A percentile compares a stretch with the other conserved stretches of the same genome.
Conservation (phyloP, 2,113 vertebrate genomes). For the Nettapus auritus region DNA sequence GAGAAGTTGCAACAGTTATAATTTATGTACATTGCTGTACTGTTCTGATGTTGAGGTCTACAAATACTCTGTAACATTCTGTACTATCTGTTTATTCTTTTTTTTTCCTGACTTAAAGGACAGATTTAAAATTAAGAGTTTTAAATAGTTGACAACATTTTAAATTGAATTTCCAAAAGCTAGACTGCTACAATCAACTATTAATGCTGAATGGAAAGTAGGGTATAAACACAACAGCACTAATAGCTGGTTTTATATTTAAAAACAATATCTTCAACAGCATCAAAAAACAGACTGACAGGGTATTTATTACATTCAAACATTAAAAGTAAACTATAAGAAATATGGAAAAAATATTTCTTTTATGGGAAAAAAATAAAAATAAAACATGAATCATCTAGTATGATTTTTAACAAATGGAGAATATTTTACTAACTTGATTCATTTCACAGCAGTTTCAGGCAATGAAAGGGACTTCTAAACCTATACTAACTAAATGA, state of each 20-base stretch:
- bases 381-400: neutral
- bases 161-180: neutral
- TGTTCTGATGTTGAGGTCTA: neutral
- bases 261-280: neutral
- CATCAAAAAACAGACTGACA: neutral
- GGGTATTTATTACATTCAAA: neutral
- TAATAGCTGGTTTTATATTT: neutral
- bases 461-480: neutral
- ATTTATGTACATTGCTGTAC: neutral
- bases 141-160: neutral
- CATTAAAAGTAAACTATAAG: neutral
- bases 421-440: neutral
- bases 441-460: neutral
- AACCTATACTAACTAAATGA: neutral
- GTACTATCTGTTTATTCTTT: neutral
- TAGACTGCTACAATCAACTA: neutral
- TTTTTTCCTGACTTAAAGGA: neutral
- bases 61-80: neutral
- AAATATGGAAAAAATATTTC: neutral
- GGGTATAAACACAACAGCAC: neutral
- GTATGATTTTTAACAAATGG: neutral
- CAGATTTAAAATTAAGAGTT: neutral
- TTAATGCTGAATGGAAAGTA: neutral
- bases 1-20: neutral
- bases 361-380: neutral